These are phyloP conservation scores for Drosophila ananassae DNA, from an alignment of 1,140 invertebrate genomes.

Conservation along the genomic window DNA sequence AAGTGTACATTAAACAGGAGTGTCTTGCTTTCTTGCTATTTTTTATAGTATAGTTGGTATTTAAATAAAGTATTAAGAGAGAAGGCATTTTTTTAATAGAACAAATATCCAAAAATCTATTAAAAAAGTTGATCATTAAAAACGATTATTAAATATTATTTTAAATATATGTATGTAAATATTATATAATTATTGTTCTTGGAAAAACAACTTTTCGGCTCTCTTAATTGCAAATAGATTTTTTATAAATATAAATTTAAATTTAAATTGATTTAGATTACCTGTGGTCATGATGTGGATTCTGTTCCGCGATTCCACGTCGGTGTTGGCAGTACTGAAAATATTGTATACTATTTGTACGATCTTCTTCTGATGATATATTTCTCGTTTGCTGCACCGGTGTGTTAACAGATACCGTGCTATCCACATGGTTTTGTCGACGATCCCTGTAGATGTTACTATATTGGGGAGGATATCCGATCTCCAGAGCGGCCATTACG, in stretches of 20 bases:
- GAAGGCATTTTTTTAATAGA: too few relatives aligned
- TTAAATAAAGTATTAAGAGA: too few relatives aligned
- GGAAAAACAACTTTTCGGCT: too few relatives aligned
- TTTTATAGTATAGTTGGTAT: too few relatives aligned
- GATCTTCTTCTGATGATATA: constrained; percentile 26
- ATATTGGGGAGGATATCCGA: constrained; percentile 68
- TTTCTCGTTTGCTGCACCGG: constrained; percentile 52
- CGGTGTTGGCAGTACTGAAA: constrained; percentile 71
- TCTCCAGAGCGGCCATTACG: background rate
- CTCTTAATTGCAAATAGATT: too few relatives aligned
- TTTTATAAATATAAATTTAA: background rate
- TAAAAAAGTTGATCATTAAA: too few relatives aligned
- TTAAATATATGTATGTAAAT: too few relatives aligned
- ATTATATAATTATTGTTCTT: too few relatives aligned
- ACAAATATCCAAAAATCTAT: too few relatives aligned
- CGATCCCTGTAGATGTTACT: constrained; percentile 68
- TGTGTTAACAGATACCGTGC: constrained; percentile 38
- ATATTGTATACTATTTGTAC: constrained; percentile 60
- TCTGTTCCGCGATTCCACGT: constrained; percentile 41
- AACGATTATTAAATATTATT: too few relatives aligned
- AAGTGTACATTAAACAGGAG: too few relatives aligned
- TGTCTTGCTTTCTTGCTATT: too few relatives aligned
- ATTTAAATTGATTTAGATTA: constrained; percentile 11
- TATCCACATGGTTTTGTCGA: constrained; percentile 38
- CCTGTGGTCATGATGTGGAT: constrained; percentile 51